Evolutionary conservation across 1,140 invertebrate species (phyloP).

Genomic region (Drosophila gunungcola): DNA sequence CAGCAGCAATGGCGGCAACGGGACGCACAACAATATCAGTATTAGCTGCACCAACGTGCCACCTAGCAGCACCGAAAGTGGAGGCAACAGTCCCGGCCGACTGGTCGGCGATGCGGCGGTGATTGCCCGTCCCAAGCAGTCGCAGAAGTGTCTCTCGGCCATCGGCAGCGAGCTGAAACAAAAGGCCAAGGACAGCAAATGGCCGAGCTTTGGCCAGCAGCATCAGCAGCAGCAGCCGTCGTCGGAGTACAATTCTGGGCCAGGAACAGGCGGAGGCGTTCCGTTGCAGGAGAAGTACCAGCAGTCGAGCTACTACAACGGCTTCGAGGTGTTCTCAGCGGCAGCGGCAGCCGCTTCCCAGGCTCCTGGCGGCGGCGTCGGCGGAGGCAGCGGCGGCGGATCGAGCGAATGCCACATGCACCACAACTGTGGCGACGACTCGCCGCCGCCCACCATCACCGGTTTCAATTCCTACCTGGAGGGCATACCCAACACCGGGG

Average conservation of each 20-base stretch:
- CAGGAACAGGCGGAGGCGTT: conserved; percentile 14
- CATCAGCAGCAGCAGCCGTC: neutral
- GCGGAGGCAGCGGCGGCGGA: conserved; percentile 25
- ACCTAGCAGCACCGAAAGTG: conserved; percentile 23
- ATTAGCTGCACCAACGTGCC: conserved; percentile 82
- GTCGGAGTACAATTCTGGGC: conserved; percentile 37
- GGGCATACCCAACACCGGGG: conserved; percentile 80
- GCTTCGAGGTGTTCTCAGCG: conserved; percentile 71
- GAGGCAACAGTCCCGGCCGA: conserved; percentile 43
- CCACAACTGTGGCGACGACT: conserved; percentile 80
- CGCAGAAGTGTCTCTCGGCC: conserved; percentile 76
- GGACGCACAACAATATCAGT: conserved; percentile 84
- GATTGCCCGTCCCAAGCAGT: conserved; percentile 74
- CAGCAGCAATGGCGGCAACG: conserved; percentile 29
- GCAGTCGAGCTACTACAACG: conserved; percentile 81
- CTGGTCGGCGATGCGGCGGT: conserved; percentile 71
- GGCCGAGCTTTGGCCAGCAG: conserved; percentile 57
- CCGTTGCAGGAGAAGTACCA: conserved; percentile 78
- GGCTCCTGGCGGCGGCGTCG: conserved; percentile 10
- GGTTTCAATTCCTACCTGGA: conserved; percentile 83
- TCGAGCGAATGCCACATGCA: conserved; percentile 67
- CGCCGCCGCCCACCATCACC: conserved; percentile 81
- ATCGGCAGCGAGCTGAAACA: conserved; percentile 84
- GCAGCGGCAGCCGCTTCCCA: conserved; percentile 9
- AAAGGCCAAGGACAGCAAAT: conserved; percentile 77